Conservation (phyloP, 2,113 vertebrate species). For the Lepisosteus oculatus region DNA sequence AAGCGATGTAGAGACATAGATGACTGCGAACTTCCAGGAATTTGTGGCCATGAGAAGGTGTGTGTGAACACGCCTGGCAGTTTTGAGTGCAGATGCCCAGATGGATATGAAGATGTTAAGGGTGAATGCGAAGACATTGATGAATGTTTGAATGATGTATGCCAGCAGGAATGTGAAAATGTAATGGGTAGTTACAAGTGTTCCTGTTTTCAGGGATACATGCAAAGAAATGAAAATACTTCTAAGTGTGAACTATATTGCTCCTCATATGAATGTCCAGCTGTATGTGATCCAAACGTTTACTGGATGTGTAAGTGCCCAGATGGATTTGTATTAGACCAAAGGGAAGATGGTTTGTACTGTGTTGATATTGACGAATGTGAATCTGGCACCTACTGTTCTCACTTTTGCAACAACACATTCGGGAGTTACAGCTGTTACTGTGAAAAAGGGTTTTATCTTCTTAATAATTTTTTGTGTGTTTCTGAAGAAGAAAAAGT, state of each 20-base stretch:
- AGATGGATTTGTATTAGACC: constrained; percentile 35
- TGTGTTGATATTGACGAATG: constrained; percentile 65
- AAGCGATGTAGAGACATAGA: constrained; percentile 43
- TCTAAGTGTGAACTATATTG: constrained; percentile 46
- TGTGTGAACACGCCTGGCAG: constrained; percentile 42
- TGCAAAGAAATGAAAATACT: not conserved
- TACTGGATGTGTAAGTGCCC: constrained; percentile 51
- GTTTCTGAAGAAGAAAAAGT: not conserved
- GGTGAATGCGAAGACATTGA: constrained; percentile 48
- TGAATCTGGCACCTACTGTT: not conserved
- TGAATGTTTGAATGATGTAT: constrained; percentile 50
- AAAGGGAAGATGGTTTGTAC: accelerated
- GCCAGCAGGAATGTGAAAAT: constrained; percentile 54
- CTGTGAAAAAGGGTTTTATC: constrained; percentile 35
- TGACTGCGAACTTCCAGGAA: constrained; percentile 43
- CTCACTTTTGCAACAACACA: constrained; percentile 40
- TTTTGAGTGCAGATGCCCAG: constrained; percentile 49
- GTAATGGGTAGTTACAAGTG: constrained; percentile 44
- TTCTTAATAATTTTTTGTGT: constrained; percentile 20
- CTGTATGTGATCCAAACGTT: constrained; percentile 57
- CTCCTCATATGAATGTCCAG: constrained; percentile 33
- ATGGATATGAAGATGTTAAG: constrained; percentile 27
- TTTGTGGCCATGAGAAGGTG: constrained; percentile 36
- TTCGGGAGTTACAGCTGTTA: constrained; percentile 52
- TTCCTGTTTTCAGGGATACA: constrained; percentile 38